Percentiles rank a stretch among this genome's conserved stretches.
These are phyloP conservation scores for Lymantria dispar DNA, from an alignment of 2,888 invertebrate genomes.

Conservation along the genomic window DNA sequence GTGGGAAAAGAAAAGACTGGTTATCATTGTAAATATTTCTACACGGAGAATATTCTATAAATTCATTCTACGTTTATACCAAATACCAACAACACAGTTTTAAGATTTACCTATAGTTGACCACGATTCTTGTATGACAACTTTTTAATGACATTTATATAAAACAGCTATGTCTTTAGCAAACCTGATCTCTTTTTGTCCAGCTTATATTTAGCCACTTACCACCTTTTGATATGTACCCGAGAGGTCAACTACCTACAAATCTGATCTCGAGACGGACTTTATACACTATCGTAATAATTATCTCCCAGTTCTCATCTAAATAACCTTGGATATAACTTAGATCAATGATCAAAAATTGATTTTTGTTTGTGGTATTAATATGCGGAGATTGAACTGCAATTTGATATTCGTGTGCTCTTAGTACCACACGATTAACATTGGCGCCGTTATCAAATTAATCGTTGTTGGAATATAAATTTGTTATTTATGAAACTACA, in stretches of 20 bases:
- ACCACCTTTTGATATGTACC: neutral
- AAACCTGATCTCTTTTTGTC: neutral
- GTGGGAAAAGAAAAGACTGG: no score
- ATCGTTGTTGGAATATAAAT: neutral
- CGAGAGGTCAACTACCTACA: constrained; percentile 16
- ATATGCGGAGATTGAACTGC: constrained; percentile 20
- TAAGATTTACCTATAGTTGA: no score
- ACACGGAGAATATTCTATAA: no score
- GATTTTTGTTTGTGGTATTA: no score
- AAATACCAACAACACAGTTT: no score
- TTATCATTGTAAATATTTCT: no score
- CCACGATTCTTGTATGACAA: neutral
- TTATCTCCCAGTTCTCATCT: constrained; percentile 16
- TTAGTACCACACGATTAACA: neutral
- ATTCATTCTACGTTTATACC: no score
- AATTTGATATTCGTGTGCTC: constrained; percentile 21
- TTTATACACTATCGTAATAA: constrained; percentile 26
- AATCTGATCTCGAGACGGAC: constrained; percentile 2
- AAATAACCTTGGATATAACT: constrained; percentile 32
- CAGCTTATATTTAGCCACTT: neutral
- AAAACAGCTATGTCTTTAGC: neutral
- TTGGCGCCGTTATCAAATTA: constrained; percentile 3
- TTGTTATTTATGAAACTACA: neutral
- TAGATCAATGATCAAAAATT: constrained; percentile 10
- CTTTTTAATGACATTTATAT: neutral